Conservation (phyloP, 2,113 vertebrate species). For the Perca fluviatilis region DNA sequence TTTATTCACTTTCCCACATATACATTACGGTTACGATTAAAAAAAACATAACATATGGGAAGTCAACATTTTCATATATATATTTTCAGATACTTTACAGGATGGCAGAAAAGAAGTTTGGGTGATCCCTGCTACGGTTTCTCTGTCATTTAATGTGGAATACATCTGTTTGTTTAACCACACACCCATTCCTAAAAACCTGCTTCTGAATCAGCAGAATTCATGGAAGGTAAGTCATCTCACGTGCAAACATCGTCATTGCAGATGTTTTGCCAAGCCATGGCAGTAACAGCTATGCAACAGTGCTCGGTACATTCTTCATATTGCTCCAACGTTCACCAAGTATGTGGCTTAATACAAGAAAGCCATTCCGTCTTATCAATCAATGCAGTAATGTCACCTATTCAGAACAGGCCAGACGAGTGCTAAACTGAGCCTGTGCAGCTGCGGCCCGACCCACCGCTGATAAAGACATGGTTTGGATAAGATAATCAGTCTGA, state of each 20-base stretch:
- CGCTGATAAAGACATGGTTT: slow-evolving; percentile 34
- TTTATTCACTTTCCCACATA: neutral
- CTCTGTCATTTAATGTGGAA: neutral
- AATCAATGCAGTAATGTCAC: slow-evolving; percentile 14
- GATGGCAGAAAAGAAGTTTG: neutral
- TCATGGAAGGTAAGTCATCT: neutral
- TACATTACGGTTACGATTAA: neutral
- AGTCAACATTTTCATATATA: neutral
- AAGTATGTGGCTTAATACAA: too few relatives aligned
- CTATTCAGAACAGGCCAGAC: neutral
- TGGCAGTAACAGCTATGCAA: neutral
- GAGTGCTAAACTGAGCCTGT: slow-evolving; percentile 2
- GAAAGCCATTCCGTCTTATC: neutral
- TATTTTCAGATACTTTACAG: neutral
- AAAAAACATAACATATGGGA: neutral
- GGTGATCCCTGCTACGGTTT: neutral
- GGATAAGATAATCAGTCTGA: slow-evolving; percentile 56
- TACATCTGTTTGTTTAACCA: slow-evolving; percentile 19
- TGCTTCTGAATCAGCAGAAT: slow-evolving; percentile 8
- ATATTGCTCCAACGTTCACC: neutral
- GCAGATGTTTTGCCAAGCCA: neutral
- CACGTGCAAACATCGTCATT: slow-evolving; percentile 2
- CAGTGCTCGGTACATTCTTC: neutral
- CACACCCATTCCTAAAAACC: slow-evolving; percentile 11
- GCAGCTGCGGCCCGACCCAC: slow-evolving; percentile 14